Conservation (phyloP, 2,797 vertebrate genomes). For the Sebastes matsubarae region DNA sequence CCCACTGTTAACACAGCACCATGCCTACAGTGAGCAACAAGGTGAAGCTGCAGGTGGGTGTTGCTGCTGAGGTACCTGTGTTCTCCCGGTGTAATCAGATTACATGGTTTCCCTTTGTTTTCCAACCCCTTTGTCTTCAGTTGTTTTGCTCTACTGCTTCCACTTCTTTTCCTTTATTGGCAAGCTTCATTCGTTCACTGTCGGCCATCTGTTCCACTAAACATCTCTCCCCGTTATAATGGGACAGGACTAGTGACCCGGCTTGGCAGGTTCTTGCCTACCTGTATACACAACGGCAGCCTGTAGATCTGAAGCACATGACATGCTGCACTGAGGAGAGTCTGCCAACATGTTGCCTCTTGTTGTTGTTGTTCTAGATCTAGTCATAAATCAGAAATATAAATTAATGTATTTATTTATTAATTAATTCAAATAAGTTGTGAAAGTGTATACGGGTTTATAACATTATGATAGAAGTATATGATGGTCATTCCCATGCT, state of each 20-base stretch:
- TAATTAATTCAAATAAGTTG: accelerated
- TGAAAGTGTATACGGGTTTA: no score
- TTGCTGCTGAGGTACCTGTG: not conserved
- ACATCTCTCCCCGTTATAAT: not conserved
- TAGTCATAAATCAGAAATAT: no score
- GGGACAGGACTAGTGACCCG: not conserved
- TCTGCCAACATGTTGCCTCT: not conserved
- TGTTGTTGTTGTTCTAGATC: no score
- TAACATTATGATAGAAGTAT: no score
- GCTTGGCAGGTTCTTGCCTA: not conserved
- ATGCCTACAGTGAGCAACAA: not conserved
- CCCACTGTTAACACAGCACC: not conserved
- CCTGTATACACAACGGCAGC: not conserved
- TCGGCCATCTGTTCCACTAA: constrained; percentile 5
- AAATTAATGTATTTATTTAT: no score
- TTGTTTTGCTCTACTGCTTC: not conserved
- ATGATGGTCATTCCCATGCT: no score
- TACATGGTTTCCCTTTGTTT: not conserved
- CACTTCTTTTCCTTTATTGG: not conserved
- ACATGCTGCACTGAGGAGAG: not conserved
- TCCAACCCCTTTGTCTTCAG: not conserved
- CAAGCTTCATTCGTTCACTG: not conserved
- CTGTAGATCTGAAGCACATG: not conserved
- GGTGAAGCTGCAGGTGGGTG: not conserved
- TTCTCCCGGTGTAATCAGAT: not conserved